phyloP scores from a whole-genome alignment of 2,888 invertebrate species.

The Alviniconcha strummeri region DNA sequence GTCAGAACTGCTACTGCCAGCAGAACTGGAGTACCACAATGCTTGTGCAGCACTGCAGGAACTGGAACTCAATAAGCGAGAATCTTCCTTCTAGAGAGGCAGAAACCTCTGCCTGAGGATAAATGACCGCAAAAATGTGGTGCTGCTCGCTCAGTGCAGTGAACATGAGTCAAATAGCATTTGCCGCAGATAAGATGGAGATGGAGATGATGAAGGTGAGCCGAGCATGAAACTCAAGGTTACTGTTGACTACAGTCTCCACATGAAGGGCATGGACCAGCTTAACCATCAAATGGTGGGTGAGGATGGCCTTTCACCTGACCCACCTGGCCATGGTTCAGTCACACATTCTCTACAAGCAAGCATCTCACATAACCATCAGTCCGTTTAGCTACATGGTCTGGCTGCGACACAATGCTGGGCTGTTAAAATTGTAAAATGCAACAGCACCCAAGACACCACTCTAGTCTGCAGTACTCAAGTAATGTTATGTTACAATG shows the following conservation, averaged over 20 bases:
- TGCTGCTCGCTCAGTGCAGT: not conserved
- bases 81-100: not conserved
- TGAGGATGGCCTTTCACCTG: slow-evolving; percentile 6
- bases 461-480: too few relatives aligned
- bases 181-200: not conserved
- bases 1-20: not conserved
- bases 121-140: not conserved
- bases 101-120: not conserved
- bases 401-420: too few relatives aligned
- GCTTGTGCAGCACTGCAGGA: not conserved
- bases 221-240: not conserved
- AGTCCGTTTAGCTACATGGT: too few relatives aligned
- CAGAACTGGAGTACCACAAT: not conserved
- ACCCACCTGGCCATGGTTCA: slow-evolving; percentile 8
- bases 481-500: too few relatives aligned
- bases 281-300: slow-evolving; percentile 27
- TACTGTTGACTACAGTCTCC: not conserved
- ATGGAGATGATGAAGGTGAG: not conserved
- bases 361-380: too few relatives aligned
- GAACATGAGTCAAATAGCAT: not conserved
- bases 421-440: too few relatives aligned
- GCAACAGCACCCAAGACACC: too few relatives aligned
- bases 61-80: not conserved
- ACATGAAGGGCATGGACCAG: slow-evolving; percentile 21
- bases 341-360: slow-evolving; percentile 9